A percentile compares a stretch with the other conserved stretches of the same genome.
Conservation (phyloP, 2,113 vertebrate species). For the Urocolius indicus region DNA sequence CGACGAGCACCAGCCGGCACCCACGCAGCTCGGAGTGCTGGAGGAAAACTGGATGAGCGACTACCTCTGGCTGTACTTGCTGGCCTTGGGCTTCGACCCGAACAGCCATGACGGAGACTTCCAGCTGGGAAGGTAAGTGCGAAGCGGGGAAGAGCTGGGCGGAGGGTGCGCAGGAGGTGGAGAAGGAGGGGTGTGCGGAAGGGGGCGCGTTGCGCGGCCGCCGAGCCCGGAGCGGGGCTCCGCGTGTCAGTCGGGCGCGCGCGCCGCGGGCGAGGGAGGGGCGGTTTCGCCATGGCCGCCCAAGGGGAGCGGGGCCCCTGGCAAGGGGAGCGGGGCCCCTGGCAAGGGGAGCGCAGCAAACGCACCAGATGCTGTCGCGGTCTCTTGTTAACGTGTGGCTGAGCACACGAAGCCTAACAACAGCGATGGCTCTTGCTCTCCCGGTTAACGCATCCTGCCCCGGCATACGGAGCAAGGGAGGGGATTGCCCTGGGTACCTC, state of each 20-base stretch:
- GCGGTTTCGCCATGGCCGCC: no score
- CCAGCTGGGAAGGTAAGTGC: conserved; percentile 54
- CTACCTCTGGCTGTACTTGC: conserved; percentile 65
- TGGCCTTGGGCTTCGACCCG: conserved; percentile 62
- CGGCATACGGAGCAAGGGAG: fast-evolving
- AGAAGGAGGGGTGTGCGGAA: fast-evolving
- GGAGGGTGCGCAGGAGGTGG: background rate
- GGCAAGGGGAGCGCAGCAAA: no score
- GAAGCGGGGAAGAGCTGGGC: background rate
- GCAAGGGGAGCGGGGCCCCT: no score
- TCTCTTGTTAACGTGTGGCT: fast-evolving
- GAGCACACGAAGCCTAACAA: background rate
- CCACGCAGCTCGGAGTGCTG: no score
- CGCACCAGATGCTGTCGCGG: no score
- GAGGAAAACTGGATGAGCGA: background rate
- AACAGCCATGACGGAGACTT: fast-evolving
- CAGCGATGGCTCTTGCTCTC: fast-evolving
- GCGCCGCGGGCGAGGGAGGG: fast-evolving
- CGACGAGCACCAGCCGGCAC: no score
- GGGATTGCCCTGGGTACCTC: fast-evolving
- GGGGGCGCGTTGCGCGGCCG: no score
- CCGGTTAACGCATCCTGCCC: fast-evolving
- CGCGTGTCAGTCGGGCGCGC: no score
- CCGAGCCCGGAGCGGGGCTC: no score
- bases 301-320: no score